These are phyloP conservation scores for Watersipora subatra DNA, from an alignment of 1,140 invertebrate species.

Conservation along the genomic window DNA sequence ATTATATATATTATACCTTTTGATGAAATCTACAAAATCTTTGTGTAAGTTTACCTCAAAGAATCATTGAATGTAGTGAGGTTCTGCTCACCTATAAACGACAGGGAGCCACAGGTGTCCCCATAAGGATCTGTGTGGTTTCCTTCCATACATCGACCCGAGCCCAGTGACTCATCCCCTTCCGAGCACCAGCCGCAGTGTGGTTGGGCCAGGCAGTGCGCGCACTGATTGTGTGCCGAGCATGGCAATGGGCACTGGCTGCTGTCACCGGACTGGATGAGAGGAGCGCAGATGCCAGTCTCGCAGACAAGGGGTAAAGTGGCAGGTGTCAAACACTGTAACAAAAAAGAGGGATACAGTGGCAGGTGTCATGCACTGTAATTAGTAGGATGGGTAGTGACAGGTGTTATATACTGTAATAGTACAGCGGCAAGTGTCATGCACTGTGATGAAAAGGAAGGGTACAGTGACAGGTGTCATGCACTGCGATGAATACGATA, in stretches of 20 bases:
- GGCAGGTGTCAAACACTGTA: slow-evolving; percentile 65
- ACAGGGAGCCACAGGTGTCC: slow-evolving; percentile 27
- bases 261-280: slow-evolving; percentile 51
- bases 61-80: too few relatives aligned
- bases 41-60: too few relatives aligned
- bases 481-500: too few relatives aligned
- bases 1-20: too few relatives aligned
- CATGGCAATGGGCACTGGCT: slow-evolving; percentile 68
- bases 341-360: slow-evolving; percentile 10
- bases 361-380: neutral
- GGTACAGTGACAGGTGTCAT: too few relatives aligned
- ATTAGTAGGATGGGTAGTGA: too few relatives aligned
- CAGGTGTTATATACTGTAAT: too few relatives aligned
- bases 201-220: slow-evolving; percentile 66
- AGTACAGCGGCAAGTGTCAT: too few relatives aligned
- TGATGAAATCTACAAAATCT: too few relatives aligned
- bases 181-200: slow-evolving; percentile 56
- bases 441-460: too few relatives aligned
- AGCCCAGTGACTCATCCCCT: slow-evolving; percentile 34
- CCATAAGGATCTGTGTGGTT: slow-evolving; percentile 32
- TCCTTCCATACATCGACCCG: slow-evolving; percentile 42
- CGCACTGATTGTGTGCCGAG: slow-evolving; percentile 65
- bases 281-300: slow-evolving; percentile 67
- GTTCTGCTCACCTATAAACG: too few relatives aligned
- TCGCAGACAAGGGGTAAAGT: slow-evolving; percentile 72